Base-by-base conservation (phyloP, 2,797 vertebrate species). In the Melanotaenia pygmaea region DNA sequence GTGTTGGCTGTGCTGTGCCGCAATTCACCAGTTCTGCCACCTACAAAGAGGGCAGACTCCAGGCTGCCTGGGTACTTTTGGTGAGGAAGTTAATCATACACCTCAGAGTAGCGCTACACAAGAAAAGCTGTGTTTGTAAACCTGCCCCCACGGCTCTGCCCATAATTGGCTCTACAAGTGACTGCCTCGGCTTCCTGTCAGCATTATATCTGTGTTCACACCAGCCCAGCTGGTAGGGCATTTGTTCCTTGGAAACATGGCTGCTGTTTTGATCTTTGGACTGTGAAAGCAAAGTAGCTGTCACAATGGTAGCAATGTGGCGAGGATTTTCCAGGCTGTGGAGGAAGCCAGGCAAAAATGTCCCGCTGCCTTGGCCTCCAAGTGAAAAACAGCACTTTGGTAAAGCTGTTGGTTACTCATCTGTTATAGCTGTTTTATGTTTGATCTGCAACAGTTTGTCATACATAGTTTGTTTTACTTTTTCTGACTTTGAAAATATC, bases 211-310 rank as follows among this genome's bases (percentile, higher is more conserved):
- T 94, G 79, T 87, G 88, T 95, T 94, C 92, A 89, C 86, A 93
- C 84, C 89, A 80, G 88, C 88, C 86, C 88, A 92, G 94, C 91
- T 92, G 90, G 71, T 86, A 75, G 82, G 94, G 90, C 81, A 68
- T 94, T 95, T 94, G 92, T 93, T 96, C 88, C 77, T 83, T 91
- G 87, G 91, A 91, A 90, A 94, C 91, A 89, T 94, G 89, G 93
- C 92, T 77, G 91, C 86, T 90, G 91, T 90, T 96, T 94, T 95
- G 95, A 95, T 96, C 95, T 90, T 88, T 91, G 89, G 94, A 94
- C 92, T 93, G 93, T 94, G 94, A 94, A 95, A 93, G 89, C 81
- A 88, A 91, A 93, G 92, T 84, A 85, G 87, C 79, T 87, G 82
- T 83, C 88, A 91, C 92, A 93, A 93, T 93, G 83, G 87, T 74